Evolutionary conservation across 2,888 invertebrate species (phyloP), one percentile per base, ranked within the genome.

Genomic region (Lagria hirta): DNA sequence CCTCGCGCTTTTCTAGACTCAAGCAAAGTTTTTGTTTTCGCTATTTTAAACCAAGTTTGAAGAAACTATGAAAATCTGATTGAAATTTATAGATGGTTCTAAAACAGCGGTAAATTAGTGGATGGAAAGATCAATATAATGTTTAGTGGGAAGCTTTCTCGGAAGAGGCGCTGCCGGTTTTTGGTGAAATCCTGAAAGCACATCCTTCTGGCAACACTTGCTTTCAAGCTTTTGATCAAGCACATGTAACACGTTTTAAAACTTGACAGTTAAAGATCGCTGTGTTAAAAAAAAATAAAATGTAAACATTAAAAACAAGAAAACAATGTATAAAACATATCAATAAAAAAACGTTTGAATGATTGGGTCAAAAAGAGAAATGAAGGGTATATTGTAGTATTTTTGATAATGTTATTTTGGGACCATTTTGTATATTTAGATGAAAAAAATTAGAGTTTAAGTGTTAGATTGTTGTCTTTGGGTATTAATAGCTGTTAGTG

Each of bases 331-430:
- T 46, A 27, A 46, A 46, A 46, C 46, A 46, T 46, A 46, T 46
- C 46, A 46, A 22, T 22, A 29, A 34, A 24, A 26, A 38, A 23
- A 45, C 20, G 37, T 43, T 42, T 17, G 17, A 18, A 41, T 24
- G 16, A 22, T 23, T 27, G 27, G n/a, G 49, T 43, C 48, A 47
- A 45, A 42, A 47, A 43, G 24, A 51, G 13, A 38, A 57, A 48
- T 53, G 55, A 56, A 61, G 56, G 58, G 56, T 59, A 58, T 52
- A 49, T 38, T 29, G 49, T 53, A 58, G 60, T 63, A 63, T 64
- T 64, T 64, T 64, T 64, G 61, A 63, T 64, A 63, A 49, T 49
- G 53, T 55, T 57, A 57, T 61, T 45, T 59, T 56, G 59, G 61
- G 61, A 57, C 60, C 62, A 60, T 51, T 58, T 53, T 55, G 54